Evolutionary conservation across 2,113 vertebrate species (phyloP).

Genomic region (Pomatorhinus ruficollis): DNA sequence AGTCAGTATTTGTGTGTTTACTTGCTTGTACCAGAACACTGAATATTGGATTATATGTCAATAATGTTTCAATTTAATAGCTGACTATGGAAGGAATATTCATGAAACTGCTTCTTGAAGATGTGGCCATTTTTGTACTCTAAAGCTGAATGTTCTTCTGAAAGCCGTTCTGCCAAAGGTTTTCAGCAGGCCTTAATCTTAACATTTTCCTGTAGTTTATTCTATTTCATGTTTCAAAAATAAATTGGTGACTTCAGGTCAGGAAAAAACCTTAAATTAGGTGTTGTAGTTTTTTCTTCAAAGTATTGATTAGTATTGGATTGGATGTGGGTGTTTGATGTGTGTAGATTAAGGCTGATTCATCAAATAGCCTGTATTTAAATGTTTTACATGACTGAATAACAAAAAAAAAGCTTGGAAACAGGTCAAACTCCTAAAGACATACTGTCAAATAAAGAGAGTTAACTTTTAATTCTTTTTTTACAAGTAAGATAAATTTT

Average conservation of each 20-base stretch:
- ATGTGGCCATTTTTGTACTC: not conserved
- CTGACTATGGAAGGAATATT: not conserved
- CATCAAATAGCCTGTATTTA: not conserved
- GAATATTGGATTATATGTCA: not conserved
- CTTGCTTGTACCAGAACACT: not conserved
- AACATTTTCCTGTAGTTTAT: not conserved
- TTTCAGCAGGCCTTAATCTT: not conserved
- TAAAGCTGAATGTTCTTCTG: not conserved
- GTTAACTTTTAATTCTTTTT: not conserved
- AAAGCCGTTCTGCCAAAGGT: not conserved
- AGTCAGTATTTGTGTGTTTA: not conserved
- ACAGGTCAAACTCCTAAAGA: not conserved
- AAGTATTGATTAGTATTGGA: not conserved
- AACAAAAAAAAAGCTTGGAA: not conserved
- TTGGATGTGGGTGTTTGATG: rapidly evolving
- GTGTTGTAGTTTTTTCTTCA: not conserved
- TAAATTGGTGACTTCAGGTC: not conserved
- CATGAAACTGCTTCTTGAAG: not conserved
- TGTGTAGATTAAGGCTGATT: not conserved
- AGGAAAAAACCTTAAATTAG: not conserved
- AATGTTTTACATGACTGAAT: not conserved
- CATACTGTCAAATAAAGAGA: not conserved
- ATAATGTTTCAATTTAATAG: not conserved
- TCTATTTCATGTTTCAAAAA: not conserved
- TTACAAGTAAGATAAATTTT: not conserved